phyloP scores from a whole-genome alignment of 2,888 invertebrate species.

The Andrena trimmerana region DNA sequence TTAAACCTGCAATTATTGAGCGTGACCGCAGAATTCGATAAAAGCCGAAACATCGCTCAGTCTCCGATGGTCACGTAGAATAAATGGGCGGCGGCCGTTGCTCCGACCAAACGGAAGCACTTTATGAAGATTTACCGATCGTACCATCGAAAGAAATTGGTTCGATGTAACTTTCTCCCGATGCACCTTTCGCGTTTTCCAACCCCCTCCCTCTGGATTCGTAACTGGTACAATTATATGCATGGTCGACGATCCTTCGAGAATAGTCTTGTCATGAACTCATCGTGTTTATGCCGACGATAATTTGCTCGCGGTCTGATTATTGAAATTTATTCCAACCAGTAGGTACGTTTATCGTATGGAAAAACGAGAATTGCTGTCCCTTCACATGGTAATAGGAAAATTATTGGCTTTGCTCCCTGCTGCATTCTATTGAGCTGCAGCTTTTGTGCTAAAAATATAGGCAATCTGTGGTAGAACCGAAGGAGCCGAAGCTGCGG shows the following conservation, averaged over 20 bases:
- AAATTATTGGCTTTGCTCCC: slow-evolving; percentile 5
- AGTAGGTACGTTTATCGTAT: neutral
- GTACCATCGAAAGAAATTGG: slow-evolving; percentile 40
- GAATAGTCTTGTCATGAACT: neutral
- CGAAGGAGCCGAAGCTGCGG: neutral
- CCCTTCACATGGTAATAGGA: slow-evolving; percentile 15
- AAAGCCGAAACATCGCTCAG: slow-evolving; percentile 66
- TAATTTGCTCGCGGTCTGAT: slow-evolving; percentile 34
- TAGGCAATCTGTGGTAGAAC: too few species aligned
- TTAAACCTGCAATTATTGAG: slow-evolving; percentile 78
- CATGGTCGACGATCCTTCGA: neutral
- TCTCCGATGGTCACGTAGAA: slow-evolving; percentile 54
- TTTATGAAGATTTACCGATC: slow-evolving; percentile 58
- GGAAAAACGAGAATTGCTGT: neutral
- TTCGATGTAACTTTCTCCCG: slow-evolving; percentile 31
- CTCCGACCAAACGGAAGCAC: slow-evolving; percentile 26
- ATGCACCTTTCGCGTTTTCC: neutral
- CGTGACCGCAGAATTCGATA: slow-evolving; percentile 75
- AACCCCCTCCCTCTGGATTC: neutral
- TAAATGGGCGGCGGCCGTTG: slow-evolving; percentile 48
- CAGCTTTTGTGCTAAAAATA: neutral
- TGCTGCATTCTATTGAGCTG: neutral
- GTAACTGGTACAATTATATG: slow-evolving; percentile 16
- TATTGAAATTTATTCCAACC: slow-evolving; percentile 35
- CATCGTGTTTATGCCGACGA: slow-evolving; percentile 26